Evolutionary conservation across 2,113 vertebrate genomes (phyloP), one percentile per base, ranked within the genome.

Genomic region (Strix aluco): DNA sequence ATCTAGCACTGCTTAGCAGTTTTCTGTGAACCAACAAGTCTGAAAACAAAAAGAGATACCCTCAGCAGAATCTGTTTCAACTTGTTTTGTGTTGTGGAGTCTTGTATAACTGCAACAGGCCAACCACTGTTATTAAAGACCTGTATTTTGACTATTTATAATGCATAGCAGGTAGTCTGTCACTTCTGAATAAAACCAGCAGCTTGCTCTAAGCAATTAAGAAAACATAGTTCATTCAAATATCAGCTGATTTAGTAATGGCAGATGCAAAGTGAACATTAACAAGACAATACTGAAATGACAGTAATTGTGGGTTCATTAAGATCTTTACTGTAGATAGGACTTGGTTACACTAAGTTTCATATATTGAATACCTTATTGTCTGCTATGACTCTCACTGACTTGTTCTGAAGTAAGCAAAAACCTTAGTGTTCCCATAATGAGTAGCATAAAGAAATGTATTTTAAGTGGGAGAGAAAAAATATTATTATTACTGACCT

Each of bases 161-260:
- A 91, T 70, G 70, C 54, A 44, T 12, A 66, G n/a, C 18, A 58
- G 36, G 38, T 46, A 95, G 49, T 42, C 62, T 69, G 92, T 47
- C 73, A 69, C 54, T 94, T 92, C 61, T 90, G 83, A 94, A 13
- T 90, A 94, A 92, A 95, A 91, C 63, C 55, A 91, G 74, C 70
- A 72, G 32, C 73, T 82, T 75, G 72, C 61, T 79, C 49, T 65
- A 87, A 52, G 81, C 92, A 82, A 89, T 95, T 94, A 81, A 77
- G 54, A 82, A 89, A 84, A 71, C 20, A 67, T 2, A 61, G n/a
- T 73, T 94, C 52, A 91, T 92, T 93, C 86, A 92, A 92, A 6
- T 85, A 93, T 69, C 65, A 81, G 29, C 67, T 61, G 72, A 90
- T 96, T 89, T 86, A 91, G 65, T 91, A 88, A 86, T 7, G 1